Base-by-base conservation (phyloP, 1,140 invertebrate genomes). In the Cherax destructor region DNA sequence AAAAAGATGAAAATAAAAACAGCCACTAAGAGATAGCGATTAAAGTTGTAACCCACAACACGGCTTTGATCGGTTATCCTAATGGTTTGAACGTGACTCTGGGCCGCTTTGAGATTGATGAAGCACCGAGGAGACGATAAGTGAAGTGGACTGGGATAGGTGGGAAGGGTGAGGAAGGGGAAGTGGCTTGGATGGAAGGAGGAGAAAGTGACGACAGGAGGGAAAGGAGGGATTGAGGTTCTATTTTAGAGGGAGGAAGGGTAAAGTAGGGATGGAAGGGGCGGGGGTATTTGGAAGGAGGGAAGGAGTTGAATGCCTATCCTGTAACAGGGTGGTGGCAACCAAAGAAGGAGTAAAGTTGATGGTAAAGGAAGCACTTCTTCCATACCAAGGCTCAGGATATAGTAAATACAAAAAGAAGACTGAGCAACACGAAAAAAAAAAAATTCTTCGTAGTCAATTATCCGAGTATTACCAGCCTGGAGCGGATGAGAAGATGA, bases 21-120 rank as follows among this genome's bases (percentile, higher is more conserved):
- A 41, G 69, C 21, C 30, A 30, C 84, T 76, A 83, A 74, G 81
- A 18, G 72, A 10, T 50, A 50, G 50, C 69, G 80, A 83, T 90
- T 83, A 88, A 88, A 88, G 86, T 56, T 65, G 59, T 83, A 83
- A 89, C 80, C 83, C 81, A 78, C 83, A 65, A 56, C n/a, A 69
- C 49, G 41, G 50, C 81, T 74, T 72, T 78, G 88, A 90, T 83
- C 88, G 88, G 74, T 69, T 90, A 90, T 78, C 88, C 88, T 84
- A 84, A 90, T 90, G 81, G 80, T 72, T 56, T 50, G 72, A 83
- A 84, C 88, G 88, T 90, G 88, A 90, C 88, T 90, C 41, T 81
- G 88, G 81, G 74, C 76, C 74, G 74, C 88, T 90, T 83, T 83
- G 81, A 84, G 88, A 47, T 13, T 13, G 50, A 83, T 13, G 88